Percentiles rank a stretch among this genome's conserved stretches.
Conservation (phyloP, 2,888 invertebrate genomes). For the Thysanoteuthis rhombus region DNA sequence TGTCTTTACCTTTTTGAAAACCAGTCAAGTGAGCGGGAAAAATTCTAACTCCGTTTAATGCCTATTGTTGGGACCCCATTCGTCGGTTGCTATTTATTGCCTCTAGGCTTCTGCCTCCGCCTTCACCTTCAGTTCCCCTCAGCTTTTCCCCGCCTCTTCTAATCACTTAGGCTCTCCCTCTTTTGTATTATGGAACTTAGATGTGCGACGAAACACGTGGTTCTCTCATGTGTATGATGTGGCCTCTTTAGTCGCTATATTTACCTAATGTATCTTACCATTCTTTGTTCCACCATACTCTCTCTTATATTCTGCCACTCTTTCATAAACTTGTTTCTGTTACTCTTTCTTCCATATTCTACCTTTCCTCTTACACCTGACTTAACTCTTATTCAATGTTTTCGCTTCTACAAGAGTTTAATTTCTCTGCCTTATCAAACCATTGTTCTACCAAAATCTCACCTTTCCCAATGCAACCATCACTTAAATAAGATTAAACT, state of each 20-base stretch:
- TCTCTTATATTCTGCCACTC: neutral
- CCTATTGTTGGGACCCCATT: neutral
- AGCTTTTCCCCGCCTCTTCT: neutral
- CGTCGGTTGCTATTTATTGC: neutral
- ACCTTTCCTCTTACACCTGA: slow-evolving; percentile 12
- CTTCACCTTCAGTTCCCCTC: neutral
- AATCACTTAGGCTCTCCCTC: neutral
- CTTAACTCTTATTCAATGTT: neutral
- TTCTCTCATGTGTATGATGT: neutral
- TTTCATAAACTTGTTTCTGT: neutral
- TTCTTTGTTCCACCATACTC: neutral
- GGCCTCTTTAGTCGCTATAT: no score
- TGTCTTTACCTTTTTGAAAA: neutral
- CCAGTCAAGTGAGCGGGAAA: neutral
- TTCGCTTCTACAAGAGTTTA: neutral
- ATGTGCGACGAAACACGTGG: no score
- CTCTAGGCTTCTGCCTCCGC: neutral
- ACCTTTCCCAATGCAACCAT: neutral
- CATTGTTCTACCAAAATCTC: neutral
- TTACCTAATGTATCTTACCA: no score
- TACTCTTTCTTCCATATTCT: neutral
- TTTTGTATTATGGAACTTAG: neutral
- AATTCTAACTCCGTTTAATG: slow-evolving; percentile 12
- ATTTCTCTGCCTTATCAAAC: neutral
- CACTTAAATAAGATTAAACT: neutral